Evolutionary conservation across 2,797 vertebrate genomes (phyloP), one percentile per base, ranked within the genome.

Genomic region (Miichthys miiuy): DNA sequence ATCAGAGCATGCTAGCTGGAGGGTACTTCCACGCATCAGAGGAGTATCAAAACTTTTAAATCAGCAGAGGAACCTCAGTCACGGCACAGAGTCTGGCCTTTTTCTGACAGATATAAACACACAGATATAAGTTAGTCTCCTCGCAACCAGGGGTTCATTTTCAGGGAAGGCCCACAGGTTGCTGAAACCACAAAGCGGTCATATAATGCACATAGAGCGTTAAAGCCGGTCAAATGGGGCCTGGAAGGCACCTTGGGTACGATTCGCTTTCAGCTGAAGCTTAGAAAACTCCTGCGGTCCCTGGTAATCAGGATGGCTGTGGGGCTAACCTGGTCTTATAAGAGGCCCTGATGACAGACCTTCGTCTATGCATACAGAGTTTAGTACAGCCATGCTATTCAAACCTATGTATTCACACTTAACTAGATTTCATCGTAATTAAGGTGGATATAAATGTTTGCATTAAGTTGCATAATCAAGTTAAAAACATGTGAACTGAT

Each of bases 131-230:
- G 86, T 86, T 57, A 52, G 83, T 34, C 81, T 81, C 72, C 76
- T 87, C 61, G 2, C 79, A 83, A 82, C 64, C 79, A 79, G 77
- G 62, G 85, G 84, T 88, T 87, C 77, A 79, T 83, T 88, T 90
- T 85, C 54, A 88, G 77, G 81, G 42, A 83, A 80, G 78, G 68
- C 72, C 84, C 80, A 68, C 76, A 83, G 83, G 82, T 81, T 77
- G 54, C 84, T 86, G 75, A 91, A 93, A 90, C 91, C 92, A 87
- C 92, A 92, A 70, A 82, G 63, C 70, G 46, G 77, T 83, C 87
- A 81, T 92, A 92, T 91, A 93, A 92, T 80, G 85, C 88, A 85
- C 79, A 82, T 27, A 65, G 85, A 91, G 89, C 85, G 72, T 93
- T 91, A 93, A 89, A 82, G 83, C 57, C 77, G 61, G 87, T 92